A percentile compares a stretch with the other conserved stretches of the same genome.
Conservation (phyloP, 2,888 invertebrate genomes). For the Seira ritae region DNA sequence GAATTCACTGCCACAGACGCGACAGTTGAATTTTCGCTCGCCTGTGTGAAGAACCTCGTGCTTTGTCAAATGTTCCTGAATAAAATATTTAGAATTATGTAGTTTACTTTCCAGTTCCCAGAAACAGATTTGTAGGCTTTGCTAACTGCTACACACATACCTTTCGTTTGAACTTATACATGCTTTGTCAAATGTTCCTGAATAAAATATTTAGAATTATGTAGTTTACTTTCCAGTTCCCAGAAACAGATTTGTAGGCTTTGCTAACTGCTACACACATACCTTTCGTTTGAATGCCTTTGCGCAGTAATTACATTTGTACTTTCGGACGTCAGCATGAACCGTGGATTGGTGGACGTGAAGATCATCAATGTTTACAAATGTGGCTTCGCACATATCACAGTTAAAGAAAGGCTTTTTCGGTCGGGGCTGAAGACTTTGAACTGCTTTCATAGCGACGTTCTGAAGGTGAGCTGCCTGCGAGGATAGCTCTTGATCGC, state of each 20-base stretch:
- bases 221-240: neutral
- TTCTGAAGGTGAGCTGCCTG: conserved; percentile 20
- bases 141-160: conserved; percentile 35
- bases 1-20: conserved; percentile 66
- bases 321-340: conserved; percentile 67
- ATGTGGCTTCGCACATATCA: conserved; percentile 69
- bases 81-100: neutral
- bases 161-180: conserved; percentile 69
- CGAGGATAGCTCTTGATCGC: neutral
- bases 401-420: conserved; percentile 68
- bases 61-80: conserved; percentile 69
- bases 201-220: conserved; percentile 20
- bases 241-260: too few relatives aligned
- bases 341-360: conserved; percentile 68
- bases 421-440: conserved; percentile 64
- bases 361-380: conserved; percentile 65
- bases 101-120: neutral
- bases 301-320: conserved; percentile 69
- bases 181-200: conserved; percentile 71
- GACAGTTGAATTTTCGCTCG: conserved; percentile 65
- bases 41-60: conserved; percentile 70
- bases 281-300: conserved; percentile 71
- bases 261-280: too few relatives aligned
- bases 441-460: conserved; percentile 33
- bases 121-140: too few relatives aligned